phyloP scores from a whole-genome alignment of 2,113 vertebrate genomes.

The Periophthalmodon schlosseri region DNA sequence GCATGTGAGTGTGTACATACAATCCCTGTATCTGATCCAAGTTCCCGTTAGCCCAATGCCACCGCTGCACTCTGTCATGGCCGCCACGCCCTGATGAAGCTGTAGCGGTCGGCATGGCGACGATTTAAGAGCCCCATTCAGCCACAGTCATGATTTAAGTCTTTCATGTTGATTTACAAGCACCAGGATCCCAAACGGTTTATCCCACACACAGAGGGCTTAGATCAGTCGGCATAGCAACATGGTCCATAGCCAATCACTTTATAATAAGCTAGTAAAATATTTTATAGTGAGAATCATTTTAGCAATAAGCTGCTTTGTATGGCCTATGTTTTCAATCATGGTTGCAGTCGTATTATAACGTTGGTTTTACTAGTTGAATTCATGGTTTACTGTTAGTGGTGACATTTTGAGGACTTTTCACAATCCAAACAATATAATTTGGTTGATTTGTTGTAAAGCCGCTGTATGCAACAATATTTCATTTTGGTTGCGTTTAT shows the following conservation, averaged over 20 bases:
- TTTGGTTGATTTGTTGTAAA: too few species aligned
- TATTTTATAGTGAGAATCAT: neutral
- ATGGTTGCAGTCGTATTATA: too few species aligned
- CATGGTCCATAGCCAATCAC: neutral
- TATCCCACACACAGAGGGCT: neutral
- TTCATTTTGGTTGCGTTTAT: too few species aligned
- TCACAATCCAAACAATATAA: too few species aligned
- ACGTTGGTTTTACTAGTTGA: too few species aligned
- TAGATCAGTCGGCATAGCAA: neutral
- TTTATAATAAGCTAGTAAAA: neutral
- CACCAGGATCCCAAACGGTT: neutral
- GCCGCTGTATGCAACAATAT: too few species aligned
- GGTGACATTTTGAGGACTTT: too few species aligned
- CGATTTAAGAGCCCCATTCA: neutral
- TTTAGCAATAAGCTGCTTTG: neutral
- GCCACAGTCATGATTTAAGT: neutral
- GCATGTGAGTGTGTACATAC: neutral
- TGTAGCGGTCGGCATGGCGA: neutral
- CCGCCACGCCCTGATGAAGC: neutral
- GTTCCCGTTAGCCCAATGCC: constrained; percentile 3
- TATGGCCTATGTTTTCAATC: neutral
- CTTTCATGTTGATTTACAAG: neutral
- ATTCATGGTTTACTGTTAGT: too few species aligned
- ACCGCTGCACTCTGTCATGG: neutral
- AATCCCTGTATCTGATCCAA: neutral